Percentiles rank a stretch among this genome's conserved stretches.
These are phyloP conservation scores for Lichenostomus cassidix DNA, from an alignment of 2,113 vertebrate species.

Conservation along the genomic window DNA sequence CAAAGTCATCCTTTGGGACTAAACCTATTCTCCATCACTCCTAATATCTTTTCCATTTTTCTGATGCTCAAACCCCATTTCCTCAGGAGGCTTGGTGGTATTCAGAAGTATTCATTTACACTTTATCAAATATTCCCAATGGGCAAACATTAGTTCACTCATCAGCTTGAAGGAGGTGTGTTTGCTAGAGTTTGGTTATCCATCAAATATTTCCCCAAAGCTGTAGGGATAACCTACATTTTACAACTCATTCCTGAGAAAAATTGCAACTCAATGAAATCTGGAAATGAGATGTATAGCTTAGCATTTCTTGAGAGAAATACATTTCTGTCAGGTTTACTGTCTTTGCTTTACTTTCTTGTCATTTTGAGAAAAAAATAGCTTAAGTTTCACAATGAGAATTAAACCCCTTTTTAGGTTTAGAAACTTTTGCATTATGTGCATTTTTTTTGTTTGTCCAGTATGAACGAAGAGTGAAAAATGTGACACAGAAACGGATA, in stretches of 20 bases:
- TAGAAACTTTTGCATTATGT: background rate
- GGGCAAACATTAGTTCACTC: background rate
- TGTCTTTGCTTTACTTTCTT: background rate
- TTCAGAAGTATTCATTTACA: constrained; percentile 10
- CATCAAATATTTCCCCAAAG: background rate
- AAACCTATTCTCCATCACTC: background rate
- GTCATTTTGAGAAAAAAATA: background rate
- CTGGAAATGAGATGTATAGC: background rate
- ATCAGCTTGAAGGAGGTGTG: background rate
- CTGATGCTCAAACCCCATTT: background rate
- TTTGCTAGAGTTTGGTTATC: constrained; percentile 11
- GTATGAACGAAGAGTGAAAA: background rate
- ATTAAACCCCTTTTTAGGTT: background rate
- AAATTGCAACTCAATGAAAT: background rate
- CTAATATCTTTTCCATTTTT: background rate
- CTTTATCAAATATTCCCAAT: constrained; percentile 12
- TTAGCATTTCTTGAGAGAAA: background rate
- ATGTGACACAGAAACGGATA: background rate
- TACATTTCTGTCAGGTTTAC: background rate
- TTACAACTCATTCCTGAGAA: background rate
- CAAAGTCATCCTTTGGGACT: background rate
- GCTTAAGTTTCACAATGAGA: background rate
- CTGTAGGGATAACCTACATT: background rate
- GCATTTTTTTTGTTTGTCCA: background rate
- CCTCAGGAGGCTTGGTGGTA: background rate